These are phyloP conservation scores for Drosophila serrata DNA, from an alignment of 1,140 invertebrate genomes.

Conservation along the genomic window DNA sequence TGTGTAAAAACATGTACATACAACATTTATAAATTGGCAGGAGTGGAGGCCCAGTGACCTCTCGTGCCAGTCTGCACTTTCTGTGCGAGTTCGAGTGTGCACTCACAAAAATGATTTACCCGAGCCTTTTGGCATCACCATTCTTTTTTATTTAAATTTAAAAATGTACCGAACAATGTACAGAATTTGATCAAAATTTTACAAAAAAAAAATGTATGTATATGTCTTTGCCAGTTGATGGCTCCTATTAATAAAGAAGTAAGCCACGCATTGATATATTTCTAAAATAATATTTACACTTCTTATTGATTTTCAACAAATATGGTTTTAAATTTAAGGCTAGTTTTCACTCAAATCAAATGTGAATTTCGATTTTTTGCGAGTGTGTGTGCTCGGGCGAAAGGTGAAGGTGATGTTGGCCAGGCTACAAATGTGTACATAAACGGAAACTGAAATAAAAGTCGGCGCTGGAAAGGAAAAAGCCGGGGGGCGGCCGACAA, in stretches of 20 bases:
- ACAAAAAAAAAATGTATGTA: too few species aligned
- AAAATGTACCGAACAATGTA: too few species aligned
- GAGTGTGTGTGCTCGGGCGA: slow-evolving; percentile 43
- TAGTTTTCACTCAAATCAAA: neutral
- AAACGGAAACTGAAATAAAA: slow-evolving; percentile 80
- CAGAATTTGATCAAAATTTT: too few species aligned
- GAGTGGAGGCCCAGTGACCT: slow-evolving; percentile 59
- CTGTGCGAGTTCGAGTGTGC: slow-evolving; percentile 3
- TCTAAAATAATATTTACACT: neutral
- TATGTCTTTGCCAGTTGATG: too few species aligned
- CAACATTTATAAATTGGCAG: slow-evolving; percentile 78
- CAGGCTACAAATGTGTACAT: slow-evolving; percentile 73
- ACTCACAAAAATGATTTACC: slow-evolving; percentile 9
- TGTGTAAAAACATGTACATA: slow-evolving; percentile 67
- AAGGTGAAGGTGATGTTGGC: slow-evolving; percentile 79
- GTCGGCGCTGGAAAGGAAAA: slow-evolving; percentile 40
- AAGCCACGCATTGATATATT: too few species aligned
- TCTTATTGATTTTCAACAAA: too few species aligned
- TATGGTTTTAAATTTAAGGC: neutral
- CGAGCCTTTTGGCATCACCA: neutral
- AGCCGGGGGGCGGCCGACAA: slow-evolving; percentile 26
- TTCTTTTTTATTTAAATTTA: neutral
- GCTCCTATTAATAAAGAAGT: neutral
- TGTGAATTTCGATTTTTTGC: neutral
- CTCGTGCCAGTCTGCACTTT: slow-evolving; percentile 57